Base-by-base conservation (phyloP, 2,113 vertebrate species). In the Isurus oxyrinchus region DNA sequence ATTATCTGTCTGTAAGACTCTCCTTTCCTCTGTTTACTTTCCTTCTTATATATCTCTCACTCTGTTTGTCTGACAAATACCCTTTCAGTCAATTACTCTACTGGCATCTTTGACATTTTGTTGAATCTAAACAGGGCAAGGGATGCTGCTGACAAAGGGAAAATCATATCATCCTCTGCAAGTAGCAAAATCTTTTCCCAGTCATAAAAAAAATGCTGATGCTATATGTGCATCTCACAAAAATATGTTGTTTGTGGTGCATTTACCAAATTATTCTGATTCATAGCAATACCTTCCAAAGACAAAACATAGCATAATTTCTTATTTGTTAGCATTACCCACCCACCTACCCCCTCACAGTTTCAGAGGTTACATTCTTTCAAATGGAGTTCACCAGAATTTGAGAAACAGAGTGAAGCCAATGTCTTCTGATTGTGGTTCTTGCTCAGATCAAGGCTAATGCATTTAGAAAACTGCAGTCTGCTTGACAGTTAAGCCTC, bases 271-370 rank as follows among this genome's bases (percentile, higher is more conserved):
- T n/a, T 94, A 35, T 40, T 61, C 7, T n/a, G 35, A 40, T 63
- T 94, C 90, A 94, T 57, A 10, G 35, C 90, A 94, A 94, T 63
- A 21, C 90, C 59, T 94, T 94, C 1, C 59, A 94, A 94, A 63
- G 57, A 63, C 35, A 61, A 61, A 63, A 61, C 35, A 8, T 19
- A 84, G n/a, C 79, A 44, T 84, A 0, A 40, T 84, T 84, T 79
- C 40, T n/a, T 84, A 19, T 40, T 84, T 84, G 79, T 40, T 84
- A 84, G 16, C n/a, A 14, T 84, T 21, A 4, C n/a, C 14, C 16
- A 35, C n/a, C n/a, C 1, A 1, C 2, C n/a, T 2, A 1, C 72
- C 69, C 72, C 63, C 63, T 66, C 63, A 66, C 63, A 66, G 63
- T 31, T 72, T 72, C 69, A 72, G 69, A 72, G 31, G 25, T 31